Base-by-base conservation (phyloP, 2,888 invertebrate species). In the Dolomedes plantarius region DNA sequence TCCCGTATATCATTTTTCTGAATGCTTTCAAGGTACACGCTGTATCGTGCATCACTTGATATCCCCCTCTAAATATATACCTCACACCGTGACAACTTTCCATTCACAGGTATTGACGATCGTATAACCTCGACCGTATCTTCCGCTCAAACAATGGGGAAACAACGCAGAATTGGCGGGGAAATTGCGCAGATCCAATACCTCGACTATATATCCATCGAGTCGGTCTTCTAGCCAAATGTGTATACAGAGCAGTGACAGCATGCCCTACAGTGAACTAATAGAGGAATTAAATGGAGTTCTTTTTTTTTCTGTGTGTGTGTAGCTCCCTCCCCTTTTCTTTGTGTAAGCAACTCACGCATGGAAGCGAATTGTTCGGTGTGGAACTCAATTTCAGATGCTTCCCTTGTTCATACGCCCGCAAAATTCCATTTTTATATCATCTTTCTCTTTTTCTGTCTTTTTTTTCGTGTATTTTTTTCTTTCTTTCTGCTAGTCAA, bases 241-340 rank as follows among this genome's bases (percentile, higher is more conserved):
- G 50, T 69, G 74, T 29, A 72, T 32, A 64, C 36, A 39, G 46
- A 64, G 23, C 41, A 67, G 32, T 19, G 27, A 75, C 56, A 29
- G 31, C 73, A 65, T 69, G 39, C 77, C 82, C 72, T 65, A 23
- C 67, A 32, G 39, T 73, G 67, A 73, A 39, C 77, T 83, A 83
- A 83, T 83, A 83, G 83, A 83, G 67, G 83, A 77, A 83, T 83
- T 83, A 83, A 77, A 83, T 83, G 76, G 73, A 83, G 72, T 76
- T 83, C 76, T 67, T 77, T 36, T 77, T 77, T n/a, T n/a, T n/a
- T n/a, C n/a, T n/a, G n/a, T n/a, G n/a, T 83, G 81, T 82, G 81
- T 82, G 72, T 77, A 32, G 62, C 56, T 46, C 65, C 29, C 69
- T 75, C 31, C 64, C 81, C 56, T 36, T 64, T 39, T 65, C 77